phyloP scores from a whole-genome alignment of 2,113 vertebrate genomes.

The Pampusana beccarii region DNA sequence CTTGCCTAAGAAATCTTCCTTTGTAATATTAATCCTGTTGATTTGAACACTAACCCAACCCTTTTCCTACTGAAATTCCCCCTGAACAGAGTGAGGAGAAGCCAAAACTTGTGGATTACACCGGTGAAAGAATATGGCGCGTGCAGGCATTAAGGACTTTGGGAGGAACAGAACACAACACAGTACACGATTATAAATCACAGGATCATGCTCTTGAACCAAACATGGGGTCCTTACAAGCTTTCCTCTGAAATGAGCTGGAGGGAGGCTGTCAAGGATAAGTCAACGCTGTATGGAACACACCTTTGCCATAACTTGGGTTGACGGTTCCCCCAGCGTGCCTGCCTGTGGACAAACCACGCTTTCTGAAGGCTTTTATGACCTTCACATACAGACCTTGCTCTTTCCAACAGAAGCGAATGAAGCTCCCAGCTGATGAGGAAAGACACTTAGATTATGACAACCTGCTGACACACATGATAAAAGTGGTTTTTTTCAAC shows the following conservation, averaged over 20 bases:
- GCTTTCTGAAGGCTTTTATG: background rate
- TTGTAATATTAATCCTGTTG: background rate
- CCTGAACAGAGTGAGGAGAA: background rate
- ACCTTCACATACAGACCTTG: background rate
- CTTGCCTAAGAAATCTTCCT: slow-evolving; percentile 1
- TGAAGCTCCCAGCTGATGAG: background rate
- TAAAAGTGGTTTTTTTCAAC: background rate
- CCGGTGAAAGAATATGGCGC: background rate
- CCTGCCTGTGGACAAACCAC: background rate
- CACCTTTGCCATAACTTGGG: background rate
- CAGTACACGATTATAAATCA: background rate
- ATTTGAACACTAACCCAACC: background rate
- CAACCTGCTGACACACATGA: slow-evolving; percentile 23
- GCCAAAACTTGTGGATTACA: slow-evolving; percentile 2
- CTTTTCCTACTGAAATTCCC: background rate
- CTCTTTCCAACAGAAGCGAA: slow-evolving; percentile 18
- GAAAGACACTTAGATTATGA: slow-evolving; percentile 29
- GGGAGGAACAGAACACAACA: background rate
- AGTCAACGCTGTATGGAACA: background rate
- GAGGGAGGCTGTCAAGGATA: background rate
- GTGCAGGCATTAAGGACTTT: background rate
- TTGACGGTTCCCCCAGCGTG: background rate
- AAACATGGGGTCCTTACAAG: background rate
- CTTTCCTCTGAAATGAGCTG: background rate
- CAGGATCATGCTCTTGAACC: background rate